Percentiles rank a stretch among this genome's conserved stretches.
phyloP scores from a whole-genome alignment of 2,797 vertebrate species.

The Spinus olivaceus region DNA sequence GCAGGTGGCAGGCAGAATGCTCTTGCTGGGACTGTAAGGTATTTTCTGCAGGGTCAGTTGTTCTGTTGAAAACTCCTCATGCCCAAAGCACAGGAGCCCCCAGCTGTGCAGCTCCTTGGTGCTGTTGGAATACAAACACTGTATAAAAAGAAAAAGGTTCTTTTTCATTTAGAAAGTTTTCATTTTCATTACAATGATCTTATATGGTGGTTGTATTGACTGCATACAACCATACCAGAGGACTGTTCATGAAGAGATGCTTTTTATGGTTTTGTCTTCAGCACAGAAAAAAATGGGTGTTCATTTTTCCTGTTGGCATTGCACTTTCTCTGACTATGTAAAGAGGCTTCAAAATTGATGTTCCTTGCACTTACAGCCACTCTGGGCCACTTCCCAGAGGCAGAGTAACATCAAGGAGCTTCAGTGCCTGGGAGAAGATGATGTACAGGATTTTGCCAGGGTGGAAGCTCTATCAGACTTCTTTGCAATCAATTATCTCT shows the following conservation, averaged over 20 bases:
- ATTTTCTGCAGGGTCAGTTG: neutral
- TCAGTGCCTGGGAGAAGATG: neutral
- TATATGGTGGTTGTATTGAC: neutral
- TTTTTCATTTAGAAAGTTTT: neutral
- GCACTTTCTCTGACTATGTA: neutral
- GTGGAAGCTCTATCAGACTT: neutral
- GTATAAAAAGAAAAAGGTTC: neutral
- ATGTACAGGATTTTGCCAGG: neutral
- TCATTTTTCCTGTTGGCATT: neutral
- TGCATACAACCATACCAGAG: neutral
- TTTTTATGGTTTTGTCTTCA: neutral
- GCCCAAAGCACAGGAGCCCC: neutral
- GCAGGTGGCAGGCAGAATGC: neutral
- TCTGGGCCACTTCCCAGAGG: conserved; percentile 9
- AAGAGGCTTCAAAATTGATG: conserved; percentile 26
- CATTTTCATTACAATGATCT: neutral
- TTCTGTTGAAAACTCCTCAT: neutral
- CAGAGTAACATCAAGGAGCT: conserved; percentile 3
- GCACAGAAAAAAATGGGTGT: neutral
- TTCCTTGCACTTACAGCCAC: conserved; percentile 5
- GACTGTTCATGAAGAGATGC: neutral
- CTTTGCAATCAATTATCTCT: neutral
- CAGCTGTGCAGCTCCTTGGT: neutral
- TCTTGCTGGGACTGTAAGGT: neutral
- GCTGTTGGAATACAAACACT: neutral